A percentile compares a stretch with the other conserved stretches of the same genome.
Evolutionary conservation across 2,888 invertebrate species (phyloP).

Genomic region (Brenthis hecate): DNA sequence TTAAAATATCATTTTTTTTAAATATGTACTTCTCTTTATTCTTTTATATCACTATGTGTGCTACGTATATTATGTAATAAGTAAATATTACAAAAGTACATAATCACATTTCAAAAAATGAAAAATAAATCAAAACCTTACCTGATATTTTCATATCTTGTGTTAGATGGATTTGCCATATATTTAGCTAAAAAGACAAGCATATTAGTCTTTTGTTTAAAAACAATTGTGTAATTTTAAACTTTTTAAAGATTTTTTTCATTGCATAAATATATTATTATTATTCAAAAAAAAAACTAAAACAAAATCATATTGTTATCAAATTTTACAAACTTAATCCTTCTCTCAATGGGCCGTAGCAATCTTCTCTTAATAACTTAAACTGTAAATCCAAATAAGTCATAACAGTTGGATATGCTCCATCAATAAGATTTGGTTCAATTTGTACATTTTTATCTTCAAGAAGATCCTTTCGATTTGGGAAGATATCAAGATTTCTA

Average conservation of each 20-base stretch:
- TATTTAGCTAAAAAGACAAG: slow-evolving; percentile 63
- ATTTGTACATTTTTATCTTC: slow-evolving; percentile 62
- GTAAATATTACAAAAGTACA: too few relatives aligned
- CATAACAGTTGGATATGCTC: slow-evolving; percentile 84
- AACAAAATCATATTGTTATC: slow-evolving; percentile 1
- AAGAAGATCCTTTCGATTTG: slow-evolving; percentile 80
- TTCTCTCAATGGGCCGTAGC: slow-evolving; percentile 86
- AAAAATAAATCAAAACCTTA: slow-evolving; percentile 40
- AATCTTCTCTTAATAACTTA: slow-evolving; percentile 90
- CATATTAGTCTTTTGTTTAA: not conserved
- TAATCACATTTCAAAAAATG: not conserved
- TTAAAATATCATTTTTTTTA: not conserved
- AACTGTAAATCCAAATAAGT: slow-evolving; percentile 92
- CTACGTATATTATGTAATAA: too few relatives aligned
- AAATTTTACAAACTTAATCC: slow-evolving; percentile 80
- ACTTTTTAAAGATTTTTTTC: too few relatives aligned
- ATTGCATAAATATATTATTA: too few relatives aligned
- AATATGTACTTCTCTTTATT: not conserved
- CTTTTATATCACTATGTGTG: not conserved
- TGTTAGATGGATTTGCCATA: slow-evolving; percentile 69
- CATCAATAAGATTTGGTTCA: slow-evolving; percentile 82
- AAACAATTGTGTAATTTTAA: too few relatives aligned
- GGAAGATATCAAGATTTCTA: slow-evolving; percentile 65
- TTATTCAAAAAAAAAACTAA: not conserved
- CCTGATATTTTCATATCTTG: slow-evolving; percentile 74